These are phyloP conservation scores for Microtus pennsylvanicus DNA, from an alignment of 2,113 vertebrate species.

Conservation along the genomic window DNA sequence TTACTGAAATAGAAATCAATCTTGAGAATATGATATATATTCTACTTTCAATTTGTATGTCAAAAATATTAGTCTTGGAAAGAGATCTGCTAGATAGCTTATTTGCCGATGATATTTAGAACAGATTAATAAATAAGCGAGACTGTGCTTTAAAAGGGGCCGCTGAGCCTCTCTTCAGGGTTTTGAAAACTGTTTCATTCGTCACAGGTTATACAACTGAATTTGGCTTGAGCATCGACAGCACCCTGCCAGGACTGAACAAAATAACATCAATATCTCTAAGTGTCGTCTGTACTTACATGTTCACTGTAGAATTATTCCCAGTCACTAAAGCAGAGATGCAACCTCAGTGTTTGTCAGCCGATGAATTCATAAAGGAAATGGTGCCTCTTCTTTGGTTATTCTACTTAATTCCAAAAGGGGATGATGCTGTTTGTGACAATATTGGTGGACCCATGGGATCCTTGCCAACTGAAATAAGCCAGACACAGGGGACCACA, in stretches of 20 bases:
- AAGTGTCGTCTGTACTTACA: background rate
- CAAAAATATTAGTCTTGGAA: background rate
- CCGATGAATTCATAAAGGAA: background rate
- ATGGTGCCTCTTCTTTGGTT: background rate
- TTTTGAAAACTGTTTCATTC: background rate
- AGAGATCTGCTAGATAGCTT: background rate
- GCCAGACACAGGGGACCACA: background rate
- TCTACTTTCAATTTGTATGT: background rate
- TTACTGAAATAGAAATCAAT: background rate
- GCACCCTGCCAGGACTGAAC: background rate
- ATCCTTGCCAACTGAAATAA: background rate
- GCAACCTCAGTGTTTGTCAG: background rate
- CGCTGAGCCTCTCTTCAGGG: background rate
- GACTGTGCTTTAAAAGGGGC: background rate
- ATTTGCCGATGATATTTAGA: background rate
- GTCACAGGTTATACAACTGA: background rate
- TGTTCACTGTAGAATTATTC: background rate
- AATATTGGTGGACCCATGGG: background rate
- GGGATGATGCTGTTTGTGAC: background rate
- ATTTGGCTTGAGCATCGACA: background rate
- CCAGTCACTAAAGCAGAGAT: background rate
- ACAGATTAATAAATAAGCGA: background rate
- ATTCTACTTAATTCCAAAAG: background rate
- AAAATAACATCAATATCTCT: background rate
- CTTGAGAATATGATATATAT: background rate